Base-by-base conservation (phyloP, 2,113 vertebrate genomes). In the Oenanthe oenanthe region DNA sequence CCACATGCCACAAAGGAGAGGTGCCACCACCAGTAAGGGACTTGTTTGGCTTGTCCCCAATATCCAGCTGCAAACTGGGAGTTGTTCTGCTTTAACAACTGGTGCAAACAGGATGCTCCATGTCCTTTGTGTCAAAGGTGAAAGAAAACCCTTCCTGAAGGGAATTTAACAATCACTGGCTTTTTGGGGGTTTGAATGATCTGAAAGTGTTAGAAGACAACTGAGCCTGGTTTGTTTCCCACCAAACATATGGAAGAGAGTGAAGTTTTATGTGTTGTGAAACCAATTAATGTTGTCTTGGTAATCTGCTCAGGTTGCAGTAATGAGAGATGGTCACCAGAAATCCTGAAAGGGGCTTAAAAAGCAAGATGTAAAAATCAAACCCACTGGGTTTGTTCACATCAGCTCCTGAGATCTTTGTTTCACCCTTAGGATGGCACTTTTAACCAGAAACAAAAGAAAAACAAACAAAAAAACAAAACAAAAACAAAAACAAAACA, bases 401-500 rank as follows among this genome's bases (percentile, higher is more conserved):
- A 31, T 34, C 62, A 74, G 10, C 31, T 67, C 78, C 32, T 16
- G 18, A 84, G 68, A 47, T 29, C 20, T 53, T 58, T 26, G 15
- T 28, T 47, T 63, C 3, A 0, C 13, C n/a, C 31, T 72, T 24
- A 21, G 54, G 21, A 34, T 4, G 21, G 16, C 9, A 20, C 10
- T 36, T 45, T 48, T 51, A 79, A 65, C 19, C 28, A 56, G 26
- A 53, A 72, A 34, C 13, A 63, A 67, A 45, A 26, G 24, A 5
- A 28, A 43, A 32, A 47, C 4, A 72, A 3, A 9, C 2, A 10
- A 40, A 15, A 43, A n/a, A 8, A 1, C 3, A 3, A 28, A 72
- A 3, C 6, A 2, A 11, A 34, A 15, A 43, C n/a, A n/a, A n/a
- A n/a, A n/a, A n/a, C 3, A 32, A 72, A 3, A 9, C 2, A 10